Conservation (phyloP, 2,113 vertebrate species). For the Ancistrus triradiatus region DNA sequence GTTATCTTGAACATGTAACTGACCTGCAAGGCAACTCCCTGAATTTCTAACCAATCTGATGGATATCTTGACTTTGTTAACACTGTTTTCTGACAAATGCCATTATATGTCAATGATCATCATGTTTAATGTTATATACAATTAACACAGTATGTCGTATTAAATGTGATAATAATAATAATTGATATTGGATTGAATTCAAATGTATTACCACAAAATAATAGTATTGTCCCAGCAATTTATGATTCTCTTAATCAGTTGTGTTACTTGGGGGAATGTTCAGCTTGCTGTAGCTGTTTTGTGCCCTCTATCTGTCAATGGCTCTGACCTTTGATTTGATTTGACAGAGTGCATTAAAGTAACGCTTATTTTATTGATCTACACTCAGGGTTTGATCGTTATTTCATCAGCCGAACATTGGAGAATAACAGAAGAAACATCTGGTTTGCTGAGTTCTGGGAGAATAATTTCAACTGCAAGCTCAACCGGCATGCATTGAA, state of each 20-base stretch:
- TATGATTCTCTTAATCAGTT: not conserved
- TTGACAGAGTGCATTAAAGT: conserved; percentile 38
- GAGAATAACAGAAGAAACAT: conserved; percentile 79
- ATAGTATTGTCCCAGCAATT: too few relatives aligned
- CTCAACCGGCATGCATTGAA: conserved; percentile 74
- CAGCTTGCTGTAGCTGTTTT: not conserved
- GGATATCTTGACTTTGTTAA: too few relatives aligned
- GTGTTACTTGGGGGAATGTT: not conserved
- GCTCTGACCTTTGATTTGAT: conserved; percentile 15
- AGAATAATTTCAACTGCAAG: conserved; percentile 84
- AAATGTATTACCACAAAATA: too few relatives aligned
- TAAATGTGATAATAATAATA: too few relatives aligned
- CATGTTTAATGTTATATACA: too few relatives aligned
- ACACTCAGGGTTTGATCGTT: conserved; percentile 71
- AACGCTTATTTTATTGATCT: conserved; percentile 54
- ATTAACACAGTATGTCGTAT: too few relatives aligned
- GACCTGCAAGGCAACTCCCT: too few relatives aligned
- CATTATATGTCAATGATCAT: too few relatives aligned
- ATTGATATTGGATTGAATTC: too few relatives aligned
- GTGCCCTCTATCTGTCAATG: conserved; percentile 19
- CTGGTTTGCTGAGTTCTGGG: conserved; percentile 79
- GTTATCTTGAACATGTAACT: too few relatives aligned
- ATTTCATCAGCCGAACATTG: conserved; percentile 73
- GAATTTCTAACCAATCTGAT: too few relatives aligned
- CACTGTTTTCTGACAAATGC: too few relatives aligned